phyloP scores from a whole-genome alignment of 2,113 vertebrate genomes.

The Corythornis cristatus region DNA sequence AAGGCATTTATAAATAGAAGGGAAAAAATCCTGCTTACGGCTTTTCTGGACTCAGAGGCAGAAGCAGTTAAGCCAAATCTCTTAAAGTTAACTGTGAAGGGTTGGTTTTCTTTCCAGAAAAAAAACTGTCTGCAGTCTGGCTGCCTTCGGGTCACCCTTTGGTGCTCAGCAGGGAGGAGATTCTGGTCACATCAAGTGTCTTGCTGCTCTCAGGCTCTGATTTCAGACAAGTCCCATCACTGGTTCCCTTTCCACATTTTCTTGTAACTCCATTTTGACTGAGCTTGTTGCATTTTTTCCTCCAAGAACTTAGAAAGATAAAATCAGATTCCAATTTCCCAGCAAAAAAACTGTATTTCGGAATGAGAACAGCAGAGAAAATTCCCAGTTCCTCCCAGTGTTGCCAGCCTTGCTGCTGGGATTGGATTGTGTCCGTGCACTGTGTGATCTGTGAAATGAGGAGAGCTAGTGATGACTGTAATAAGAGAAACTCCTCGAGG shows the following conservation, averaged over 20 bases:
- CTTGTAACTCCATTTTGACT: not conserved
- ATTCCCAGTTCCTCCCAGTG: not conserved
- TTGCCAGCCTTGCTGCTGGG: not conserved
- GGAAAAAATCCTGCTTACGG: not conserved
- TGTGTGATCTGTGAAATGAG: not conserved
- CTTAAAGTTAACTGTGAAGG: not conserved
- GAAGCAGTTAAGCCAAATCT: not conserved
- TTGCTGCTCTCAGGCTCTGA: not conserved
- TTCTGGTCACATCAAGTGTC: accelerated
- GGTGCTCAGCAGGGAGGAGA: not conserved
- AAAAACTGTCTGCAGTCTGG: not conserved
- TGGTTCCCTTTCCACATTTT: not conserved
- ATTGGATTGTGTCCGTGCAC: not conserved
- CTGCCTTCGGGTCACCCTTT: not conserved
- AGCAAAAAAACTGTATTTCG: not conserved
- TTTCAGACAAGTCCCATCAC: not conserved
- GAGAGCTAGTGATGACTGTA: not conserved
- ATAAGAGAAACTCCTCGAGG: accelerated
- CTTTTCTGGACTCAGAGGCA: not conserved
- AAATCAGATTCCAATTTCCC: not conserved
- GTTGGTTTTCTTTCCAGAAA: not conserved
- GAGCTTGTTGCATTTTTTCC: not conserved
- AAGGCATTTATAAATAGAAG: not conserved
- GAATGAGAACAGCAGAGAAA: not conserved
- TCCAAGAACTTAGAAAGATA: not conserved